These are phyloP conservation scores for Phocoena phocoena DNA, from an alignment of 2,113 vertebrate species.

Conservation along the genomic window DNA sequence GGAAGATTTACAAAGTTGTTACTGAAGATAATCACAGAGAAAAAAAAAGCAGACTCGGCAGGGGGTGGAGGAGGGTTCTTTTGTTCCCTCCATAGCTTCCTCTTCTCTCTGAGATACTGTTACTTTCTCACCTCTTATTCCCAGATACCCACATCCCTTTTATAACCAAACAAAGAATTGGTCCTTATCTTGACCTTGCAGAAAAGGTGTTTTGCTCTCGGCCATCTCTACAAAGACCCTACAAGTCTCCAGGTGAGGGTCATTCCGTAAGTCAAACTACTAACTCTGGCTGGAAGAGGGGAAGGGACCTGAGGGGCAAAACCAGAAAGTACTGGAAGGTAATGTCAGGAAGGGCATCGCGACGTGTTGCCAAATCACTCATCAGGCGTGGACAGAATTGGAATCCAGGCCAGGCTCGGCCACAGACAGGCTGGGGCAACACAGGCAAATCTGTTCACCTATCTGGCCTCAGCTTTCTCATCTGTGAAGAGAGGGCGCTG, in stretches of 20 bases:
- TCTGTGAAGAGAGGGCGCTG: background rate
- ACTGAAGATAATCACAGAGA: background rate
- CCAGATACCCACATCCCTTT: background rate
- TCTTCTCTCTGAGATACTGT: background rate
- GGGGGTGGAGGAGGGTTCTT: background rate
- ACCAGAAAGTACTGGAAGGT: background rate
- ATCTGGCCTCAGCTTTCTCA: background rate
- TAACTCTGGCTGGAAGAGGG: background rate
- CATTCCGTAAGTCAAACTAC: background rate
- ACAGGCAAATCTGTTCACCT: background rate
- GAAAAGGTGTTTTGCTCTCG: background rate
- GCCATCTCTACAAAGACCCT: background rate
- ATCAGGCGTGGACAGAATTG: background rate
- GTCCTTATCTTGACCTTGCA: background rate
- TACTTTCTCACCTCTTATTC: background rate
- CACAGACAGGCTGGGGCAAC: fast-evolving
- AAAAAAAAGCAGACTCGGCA: background rate
- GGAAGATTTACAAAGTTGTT: conserved; percentile 27
- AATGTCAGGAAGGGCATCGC: background rate
- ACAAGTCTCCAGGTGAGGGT: background rate
- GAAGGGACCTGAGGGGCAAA: background rate
- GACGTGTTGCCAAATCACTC: background rate
- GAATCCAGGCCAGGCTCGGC: background rate
- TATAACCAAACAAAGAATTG: background rate
- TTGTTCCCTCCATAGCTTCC: background rate